Evolutionary conservation across 2,888 invertebrate genomes (phyloP).

Genomic region (Diadegma fenestrale): DNA sequence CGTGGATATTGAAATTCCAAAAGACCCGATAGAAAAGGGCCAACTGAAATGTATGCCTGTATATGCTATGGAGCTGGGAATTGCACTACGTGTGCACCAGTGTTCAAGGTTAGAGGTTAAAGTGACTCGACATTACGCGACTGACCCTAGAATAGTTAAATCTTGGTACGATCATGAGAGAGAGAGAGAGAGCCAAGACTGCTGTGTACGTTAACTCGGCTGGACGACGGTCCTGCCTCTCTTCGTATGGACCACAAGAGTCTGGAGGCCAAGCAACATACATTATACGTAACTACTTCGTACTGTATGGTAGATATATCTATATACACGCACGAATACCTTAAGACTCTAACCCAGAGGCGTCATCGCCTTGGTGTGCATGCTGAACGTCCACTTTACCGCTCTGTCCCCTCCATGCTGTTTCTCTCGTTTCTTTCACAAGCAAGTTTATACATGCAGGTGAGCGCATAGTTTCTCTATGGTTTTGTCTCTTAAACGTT

Average conservation of each 20-base stretch:
- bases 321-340: constrained; percentile 5
- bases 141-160: constrained; percentile 28
- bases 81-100: background rate
- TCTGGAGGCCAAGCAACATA: constrained; percentile 48
- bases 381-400: constrained; percentile 44
- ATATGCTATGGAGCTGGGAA: background rate
- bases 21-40: background rate
- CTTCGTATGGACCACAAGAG: constrained; percentile 14
- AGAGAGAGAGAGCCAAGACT: background rate
- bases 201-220: constrained; percentile 13
- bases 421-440: constrained; percentile 28
- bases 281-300: constrained; percentile 13
- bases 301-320: background rate
- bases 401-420: background rate
- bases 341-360: constrained; percentile 38
- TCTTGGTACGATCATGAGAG: constrained; percentile 10
- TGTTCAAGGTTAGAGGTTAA: constrained; percentile 13
- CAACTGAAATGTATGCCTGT: background rate
- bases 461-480: constrained; percentile 57
- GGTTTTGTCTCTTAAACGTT: constrained; percentile 20
- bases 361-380: constrained; percentile 40
- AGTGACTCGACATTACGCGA: constrained; percentile 37
- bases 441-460: constrained; percentile 59
- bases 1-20: background rate
- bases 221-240: constrained; percentile 10